Evolutionary conservation across 2,113 vertebrate species (phyloP).

Genomic region (Microcebus ravelobensis): DNA sequence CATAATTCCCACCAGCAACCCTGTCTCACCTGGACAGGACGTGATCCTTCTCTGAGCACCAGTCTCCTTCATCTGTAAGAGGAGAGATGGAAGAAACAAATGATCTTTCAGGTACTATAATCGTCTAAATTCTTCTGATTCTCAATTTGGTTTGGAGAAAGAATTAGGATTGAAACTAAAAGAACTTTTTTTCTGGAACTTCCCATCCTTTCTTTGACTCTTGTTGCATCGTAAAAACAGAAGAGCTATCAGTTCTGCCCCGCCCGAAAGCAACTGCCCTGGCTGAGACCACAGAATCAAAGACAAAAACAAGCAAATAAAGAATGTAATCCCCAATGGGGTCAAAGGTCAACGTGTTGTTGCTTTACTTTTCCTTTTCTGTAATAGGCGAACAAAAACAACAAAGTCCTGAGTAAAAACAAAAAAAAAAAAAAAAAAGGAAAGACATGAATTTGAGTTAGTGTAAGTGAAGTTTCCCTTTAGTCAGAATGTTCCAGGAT

Average conservation of each 20-base stretch:
- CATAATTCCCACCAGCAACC: fast-evolving
- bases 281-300: background rate
- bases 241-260: background rate
- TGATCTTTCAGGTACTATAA: background rate
- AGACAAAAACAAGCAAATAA: background rate
- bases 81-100: background rate
- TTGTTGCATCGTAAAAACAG: background rate
- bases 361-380: background rate
- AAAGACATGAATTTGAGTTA: background rate
- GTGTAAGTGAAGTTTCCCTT: background rate
- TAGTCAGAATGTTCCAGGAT: background rate
- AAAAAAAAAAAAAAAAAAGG: background rate
- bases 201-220: background rate
- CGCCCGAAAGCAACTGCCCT: background rate
- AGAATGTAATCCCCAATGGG: background rate
- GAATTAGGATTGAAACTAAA: background rate
- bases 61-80: background rate
- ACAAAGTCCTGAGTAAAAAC: background rate
- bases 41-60: background rate
- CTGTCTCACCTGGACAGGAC: no score
- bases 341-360: background rate
- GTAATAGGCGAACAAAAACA: background rate
- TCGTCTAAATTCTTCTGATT: background rate
- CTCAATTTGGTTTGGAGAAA: background rate
- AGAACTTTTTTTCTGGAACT: background rate